These are phyloP conservation scores for Epicampocera succincta DNA, from an alignment of 2,888 invertebrate species.

Conservation along the genomic window DNA sequence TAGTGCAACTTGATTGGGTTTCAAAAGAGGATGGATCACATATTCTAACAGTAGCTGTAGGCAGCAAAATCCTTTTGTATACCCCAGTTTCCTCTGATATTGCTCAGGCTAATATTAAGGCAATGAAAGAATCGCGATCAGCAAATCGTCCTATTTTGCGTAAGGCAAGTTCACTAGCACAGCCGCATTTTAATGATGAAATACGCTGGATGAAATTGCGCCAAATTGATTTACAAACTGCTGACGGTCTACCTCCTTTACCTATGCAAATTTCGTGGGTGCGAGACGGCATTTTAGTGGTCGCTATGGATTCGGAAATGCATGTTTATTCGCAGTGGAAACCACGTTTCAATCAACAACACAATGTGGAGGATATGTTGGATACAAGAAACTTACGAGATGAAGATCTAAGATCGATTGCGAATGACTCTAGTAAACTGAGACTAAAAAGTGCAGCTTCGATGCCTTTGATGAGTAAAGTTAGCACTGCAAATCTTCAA, in stretches of 20 bases:
- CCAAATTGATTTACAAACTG: slow-evolving; percentile 94
- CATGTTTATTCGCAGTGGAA: slow-evolving; percentile 99
- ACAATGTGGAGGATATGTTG: slow-evolving; percentile 86
- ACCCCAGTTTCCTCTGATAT: slow-evolving; percentile 97
- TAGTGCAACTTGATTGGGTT: slow-evolving; percentile 99
- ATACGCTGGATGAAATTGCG: slow-evolving; percentile 98
- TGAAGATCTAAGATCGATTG: slow-evolving; percentile 86
- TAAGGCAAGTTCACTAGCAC: slow-evolving; percentile 95
- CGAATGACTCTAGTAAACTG: slow-evolving; percentile 86
- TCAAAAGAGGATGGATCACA: slow-evolving; percentile 99
- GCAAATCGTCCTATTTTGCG: slow-evolving; percentile 92
- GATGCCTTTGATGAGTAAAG: slow-evolving; percentile 90
- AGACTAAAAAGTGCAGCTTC: slow-evolving; percentile 88
- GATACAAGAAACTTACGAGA: slow-evolving; percentile 88
- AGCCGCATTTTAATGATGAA: slow-evolving; percentile 94
- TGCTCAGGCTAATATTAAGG: slow-evolving; percentile 96
- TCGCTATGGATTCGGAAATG: slow-evolving; percentile 99
- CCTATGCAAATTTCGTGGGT: slow-evolving; percentile 99
- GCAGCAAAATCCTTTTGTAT: slow-evolving; percentile 94
- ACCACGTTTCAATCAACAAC: slow-evolving; percentile 82
- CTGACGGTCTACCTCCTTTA: slow-evolving; percentile 96
- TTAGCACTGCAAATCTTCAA: slow-evolving; percentile 92
- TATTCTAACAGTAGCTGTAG: slow-evolving; percentile 97
- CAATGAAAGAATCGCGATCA: slow-evolving; percentile 93
- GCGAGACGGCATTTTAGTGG: slow-evolving; percentile 97